Conservation (phyloP, 1,140 invertebrate genomes). For the Drosophila ficusphila region DNA sequence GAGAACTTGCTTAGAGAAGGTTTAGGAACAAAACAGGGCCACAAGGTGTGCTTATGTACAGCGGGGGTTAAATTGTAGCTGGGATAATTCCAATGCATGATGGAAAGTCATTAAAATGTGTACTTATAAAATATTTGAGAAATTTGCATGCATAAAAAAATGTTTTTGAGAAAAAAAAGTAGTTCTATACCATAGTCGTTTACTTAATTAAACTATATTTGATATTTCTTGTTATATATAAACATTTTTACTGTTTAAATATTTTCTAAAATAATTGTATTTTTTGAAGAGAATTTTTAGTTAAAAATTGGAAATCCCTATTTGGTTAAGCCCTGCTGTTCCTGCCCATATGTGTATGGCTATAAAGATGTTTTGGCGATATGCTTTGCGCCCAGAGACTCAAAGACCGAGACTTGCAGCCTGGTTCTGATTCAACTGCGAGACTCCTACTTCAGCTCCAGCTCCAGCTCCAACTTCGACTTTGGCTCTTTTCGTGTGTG, state of each 20-base stretch:
- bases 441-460: conserved; percentile 18
- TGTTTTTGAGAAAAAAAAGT: no score
- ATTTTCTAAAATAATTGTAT: no score
- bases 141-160: neutral
- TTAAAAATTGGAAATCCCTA: neutral
- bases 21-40: conserved; percentile 45
- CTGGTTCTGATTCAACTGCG: conserved; percentile 32
- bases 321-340: neutral
- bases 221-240: no score
- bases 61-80: neutral
- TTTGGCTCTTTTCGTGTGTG: conserved; percentile 48
- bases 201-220: no score
- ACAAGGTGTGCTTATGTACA: conserved; percentile 35
- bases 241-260: no score
- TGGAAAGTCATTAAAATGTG: no score
- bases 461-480: conserved; percentile 13
- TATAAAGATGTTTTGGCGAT: conserved; percentile 64
- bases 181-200: no score
- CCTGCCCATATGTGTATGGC: conserved; percentile 6
- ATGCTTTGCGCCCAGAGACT: conserved; percentile 13
- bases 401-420: conserved; percentile 34
- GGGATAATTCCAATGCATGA: no score
- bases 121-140: neutral
- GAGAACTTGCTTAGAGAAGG: conserved; percentile 68
- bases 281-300: no score